Evolutionary conservation across 2,797 vertebrate species (phyloP).

Genomic region (Mionectes olivaceus): DNA sequence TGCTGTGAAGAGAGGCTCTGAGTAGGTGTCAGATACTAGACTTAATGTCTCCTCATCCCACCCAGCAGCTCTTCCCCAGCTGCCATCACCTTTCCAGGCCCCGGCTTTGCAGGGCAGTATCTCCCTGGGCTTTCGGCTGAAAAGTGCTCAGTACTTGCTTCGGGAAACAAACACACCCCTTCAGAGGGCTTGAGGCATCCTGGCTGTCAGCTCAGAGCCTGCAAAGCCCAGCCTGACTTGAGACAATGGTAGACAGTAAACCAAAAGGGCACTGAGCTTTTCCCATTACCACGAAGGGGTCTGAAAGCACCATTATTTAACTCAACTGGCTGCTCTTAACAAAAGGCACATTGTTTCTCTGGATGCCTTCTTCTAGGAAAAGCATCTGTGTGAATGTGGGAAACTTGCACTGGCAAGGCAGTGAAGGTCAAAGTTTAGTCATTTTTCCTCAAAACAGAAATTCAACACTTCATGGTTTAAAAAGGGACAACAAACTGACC

Average conservation of each 20-base stretch:
- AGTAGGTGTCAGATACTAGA: not conserved
- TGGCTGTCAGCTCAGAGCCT: not conserved
- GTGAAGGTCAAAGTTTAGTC: slow-evolving; percentile 60
- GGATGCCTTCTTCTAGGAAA: slow-evolving; percentile 21
- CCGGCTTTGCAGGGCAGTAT: not conserved
- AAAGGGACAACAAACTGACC: not conserved
- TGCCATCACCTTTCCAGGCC: not conserved
- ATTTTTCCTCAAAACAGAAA: slow-evolving; percentile 9
- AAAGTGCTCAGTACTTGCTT: rapidly evolving
- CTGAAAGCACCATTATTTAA: slow-evolving; percentile 32
- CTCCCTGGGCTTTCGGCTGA: not conserved
- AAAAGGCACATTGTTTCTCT: slow-evolving; percentile 62
- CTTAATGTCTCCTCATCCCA: not conserved
- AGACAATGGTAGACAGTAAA: not conserved
- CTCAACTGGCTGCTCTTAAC: not conserved
- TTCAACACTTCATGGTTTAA: not conserved
- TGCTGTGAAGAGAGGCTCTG: not conserved
- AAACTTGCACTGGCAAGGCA: slow-evolving; percentile 19
- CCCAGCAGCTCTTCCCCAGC: not conserved
- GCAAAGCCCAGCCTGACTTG: not conserved
- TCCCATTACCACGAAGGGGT: rapidly evolving
- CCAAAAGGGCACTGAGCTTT: not conserved
- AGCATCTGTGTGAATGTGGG: not conserved
- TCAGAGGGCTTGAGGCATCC: not conserved
- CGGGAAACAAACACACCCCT: not conserved